A percentile compares a stretch with the other conserved stretches of the same genome.
Evolutionary conservation across 1,140 invertebrate genomes (phyloP).

Genomic region (Orius insidiosus): DNA sequence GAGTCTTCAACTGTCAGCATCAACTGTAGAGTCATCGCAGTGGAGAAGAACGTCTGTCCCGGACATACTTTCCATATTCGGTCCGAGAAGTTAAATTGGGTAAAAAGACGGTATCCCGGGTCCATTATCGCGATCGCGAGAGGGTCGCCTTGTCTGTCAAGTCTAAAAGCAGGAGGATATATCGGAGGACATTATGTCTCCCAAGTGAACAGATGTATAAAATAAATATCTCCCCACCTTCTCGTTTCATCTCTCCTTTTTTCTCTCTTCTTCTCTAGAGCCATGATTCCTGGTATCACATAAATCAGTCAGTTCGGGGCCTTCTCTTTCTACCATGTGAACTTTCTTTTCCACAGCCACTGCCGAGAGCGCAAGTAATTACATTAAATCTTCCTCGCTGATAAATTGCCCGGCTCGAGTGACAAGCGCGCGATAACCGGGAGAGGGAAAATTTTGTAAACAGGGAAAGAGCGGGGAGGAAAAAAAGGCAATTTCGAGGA

Average conservation of each 20-base stretch:
- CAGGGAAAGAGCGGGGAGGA: background rate
- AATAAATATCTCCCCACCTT: slow-evolving; percentile 19
- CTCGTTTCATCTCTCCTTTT: slow-evolving; percentile 13
- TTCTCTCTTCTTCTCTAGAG: slow-evolving; percentile 3
- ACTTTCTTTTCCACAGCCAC: slow-evolving; percentile 10
- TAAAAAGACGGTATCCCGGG: background rate
- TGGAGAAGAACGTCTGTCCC: too few species aligned
- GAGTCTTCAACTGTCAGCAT: too few species aligned
- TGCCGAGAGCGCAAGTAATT: slow-evolving; percentile 10
- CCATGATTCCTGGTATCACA: slow-evolving; percentile 16
- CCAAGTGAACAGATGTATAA: slow-evolving; percentile 21
- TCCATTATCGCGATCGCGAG: background rate
- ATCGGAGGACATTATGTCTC: slow-evolving; percentile 19
- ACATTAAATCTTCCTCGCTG: slow-evolving; percentile 13
- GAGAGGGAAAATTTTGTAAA: slow-evolving; percentile 10
- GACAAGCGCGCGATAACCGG: slow-evolving; percentile 8
- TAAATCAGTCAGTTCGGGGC: slow-evolving; percentile 17
- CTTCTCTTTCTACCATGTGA: slow-evolving; percentile 10
- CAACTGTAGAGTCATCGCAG: too few species aligned
- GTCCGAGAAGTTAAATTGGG: slow-evolving; percentile 3
- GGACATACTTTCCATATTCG: too few species aligned
- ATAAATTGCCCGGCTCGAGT: slow-evolving; percentile 8
- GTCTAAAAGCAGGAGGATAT: slow-evolving; percentile 14
- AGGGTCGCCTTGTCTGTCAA: slow-evolving; percentile 5
- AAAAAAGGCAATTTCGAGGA: slow-evolving; percentile 8